Evolutionary conservation across 2,113 vertebrate species (phyloP), one percentile per base, ranked within the genome.

Genomic region (Xiphophorus maculatus): DNA sequence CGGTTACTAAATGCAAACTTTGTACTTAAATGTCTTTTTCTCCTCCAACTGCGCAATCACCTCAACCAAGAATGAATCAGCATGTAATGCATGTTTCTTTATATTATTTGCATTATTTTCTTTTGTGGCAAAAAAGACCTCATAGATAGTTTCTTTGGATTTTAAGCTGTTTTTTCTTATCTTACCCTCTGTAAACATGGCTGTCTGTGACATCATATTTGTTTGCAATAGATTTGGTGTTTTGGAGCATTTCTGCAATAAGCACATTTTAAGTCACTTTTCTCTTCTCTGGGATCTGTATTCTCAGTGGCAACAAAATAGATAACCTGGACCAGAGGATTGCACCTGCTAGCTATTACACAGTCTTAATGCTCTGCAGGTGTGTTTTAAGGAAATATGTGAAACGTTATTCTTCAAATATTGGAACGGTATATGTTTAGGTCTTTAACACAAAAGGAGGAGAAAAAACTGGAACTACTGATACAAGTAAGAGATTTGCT

Each of bases 261-360:
- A 83, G 71, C 68, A 72, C 13, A 30, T 79, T 74, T 77, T 66
- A 63, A 80, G 85, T 60, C 19, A 37, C 7, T 51, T 71, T 67
- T 32, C 30, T 28, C 65, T 25, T 13, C 7, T 28, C 4, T 79
- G 22, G 78, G 81, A 78, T 79, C 35, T 19, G 35, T 84, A 85
- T 78, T 63, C 63, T 69, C 33, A 27, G 15, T 48, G 42, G 71
- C 66, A 71, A 62, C 19, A 69, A 77, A 80, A 74, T 32, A 11
- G 5, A 67, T 71, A 78, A 66, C n/a, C 4, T 44, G 35, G 81
- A 63, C 76, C 72, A 62, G 27, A 7, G 64, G 35, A 58, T 32
- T 44, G 22, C 22, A 58, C 51, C 51, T 58, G 51, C 51, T 2
- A 58, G 65, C n/a, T 58, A 13, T 61, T 33, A 27, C 30, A 37